phyloP scores from a whole-genome alignment of 2,888 invertebrate species.

The Ophion ellenae region DNA sequence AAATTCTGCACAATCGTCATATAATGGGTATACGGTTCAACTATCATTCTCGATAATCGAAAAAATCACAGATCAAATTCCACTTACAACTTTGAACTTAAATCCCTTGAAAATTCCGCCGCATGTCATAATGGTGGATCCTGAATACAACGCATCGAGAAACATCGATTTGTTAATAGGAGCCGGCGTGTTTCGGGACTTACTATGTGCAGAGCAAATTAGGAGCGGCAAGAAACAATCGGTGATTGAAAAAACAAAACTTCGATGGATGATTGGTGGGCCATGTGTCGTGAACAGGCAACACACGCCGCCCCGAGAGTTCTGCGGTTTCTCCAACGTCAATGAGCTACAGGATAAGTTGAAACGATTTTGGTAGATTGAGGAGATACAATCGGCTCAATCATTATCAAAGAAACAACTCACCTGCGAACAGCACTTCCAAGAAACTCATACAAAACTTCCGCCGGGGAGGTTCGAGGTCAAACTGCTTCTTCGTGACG shows the following conservation, averaged over 20 bases:
- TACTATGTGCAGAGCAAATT: conserved; percentile 54
- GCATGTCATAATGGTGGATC: too few species aligned
- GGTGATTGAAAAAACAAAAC: too few species aligned
- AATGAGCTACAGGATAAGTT: too few species aligned
- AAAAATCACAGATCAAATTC: conserved; percentile 33
- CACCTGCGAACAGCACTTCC: too few species aligned
- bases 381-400: too few species aligned
- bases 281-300: too few species aligned
- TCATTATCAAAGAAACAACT: too few species aligned
- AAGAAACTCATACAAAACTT: conserved; percentile 38
- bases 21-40: conserved; percentile 17
- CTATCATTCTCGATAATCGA: conserved; percentile 39
- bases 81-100: background rate
- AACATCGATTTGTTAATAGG: conserved; percentile 11
- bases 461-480: conserved; percentile 11
- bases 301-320: too few species aligned
- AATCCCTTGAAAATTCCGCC: too few species aligned
- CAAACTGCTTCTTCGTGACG: background rate
- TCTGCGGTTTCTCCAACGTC: too few species aligned
- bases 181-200: conserved; percentile 27
- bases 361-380: too few species aligned
- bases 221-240: conserved; percentile 22
- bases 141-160: conserved; percentile 10
- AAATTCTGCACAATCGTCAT: conserved; percentile 23
- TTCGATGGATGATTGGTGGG: too few species aligned